Evolutionary conservation across 2,888 invertebrate genomes (phyloP), one percentile per base, ranked within the genome.

Genomic region (Pediacus dermestoides): DNA sequence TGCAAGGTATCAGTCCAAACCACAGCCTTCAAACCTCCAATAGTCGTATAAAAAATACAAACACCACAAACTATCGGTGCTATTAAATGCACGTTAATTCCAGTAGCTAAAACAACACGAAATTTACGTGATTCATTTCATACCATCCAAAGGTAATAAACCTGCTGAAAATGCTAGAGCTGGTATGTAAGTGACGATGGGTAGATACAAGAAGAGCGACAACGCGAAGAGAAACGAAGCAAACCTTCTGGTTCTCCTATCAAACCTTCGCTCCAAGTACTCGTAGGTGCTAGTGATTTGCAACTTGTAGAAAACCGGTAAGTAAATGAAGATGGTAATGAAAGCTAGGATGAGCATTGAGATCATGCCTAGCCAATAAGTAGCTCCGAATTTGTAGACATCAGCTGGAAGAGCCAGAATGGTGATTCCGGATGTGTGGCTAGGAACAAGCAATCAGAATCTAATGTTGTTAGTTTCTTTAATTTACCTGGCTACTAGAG

Each of bases 361-460:
- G 4, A 77, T 44, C 18, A 66, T 54, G 21, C 70, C 64, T 11
- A 70, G 62, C 42, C 70, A 67, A 56, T 83, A 85, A 48, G 80
- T 77, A 0, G 80, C 80, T 2, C 87, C 88, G 59, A 78, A 78
- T 15, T 77, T 70, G 60, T 87, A 87, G 46, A 86, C 78, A 60
- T 87, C 87, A 1, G 85, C 78, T 0, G 87, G 86, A 3, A 83
- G 76, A 0, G 83, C 86, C 4, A 88, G 71, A 4, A 87, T 66
- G 0, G 85, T 84, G 28, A 87, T 80, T 21, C 85, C 85, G 2
- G 86, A 86, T 53, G 85, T 68, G 47, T 83, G 82, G 57, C 85
- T 85, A 65, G 30, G 70, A 67, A 9, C 14, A 3, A 28, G n/a
- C n/a, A 28, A 11, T n/a, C n/a, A n/a, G n/a, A n/a, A n/a, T 28